Evolutionary conservation across 2,888 invertebrate species (phyloP).

Genomic region (Hypercompe scribonia): DNA sequence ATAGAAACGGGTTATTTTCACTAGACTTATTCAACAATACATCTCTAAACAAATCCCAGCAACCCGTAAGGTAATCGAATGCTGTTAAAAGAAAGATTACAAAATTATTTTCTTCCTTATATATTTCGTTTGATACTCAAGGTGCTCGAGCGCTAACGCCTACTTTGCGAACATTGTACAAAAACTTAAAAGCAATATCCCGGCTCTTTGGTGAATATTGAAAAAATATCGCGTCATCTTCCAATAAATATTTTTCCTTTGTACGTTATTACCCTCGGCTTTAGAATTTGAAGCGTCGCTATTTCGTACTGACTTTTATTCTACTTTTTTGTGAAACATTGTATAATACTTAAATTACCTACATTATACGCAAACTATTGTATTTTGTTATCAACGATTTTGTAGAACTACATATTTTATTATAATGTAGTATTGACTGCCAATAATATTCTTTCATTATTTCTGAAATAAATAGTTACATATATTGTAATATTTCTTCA

Average conservation of each 20-base stretch:
- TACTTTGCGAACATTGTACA: conserved; percentile 34
- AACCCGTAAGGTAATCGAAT: not conserved
- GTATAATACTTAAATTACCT: not conserved
- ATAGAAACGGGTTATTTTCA: not conserved
- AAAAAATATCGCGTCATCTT: conserved; percentile 43
- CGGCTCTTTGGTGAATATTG: conserved; percentile 19
- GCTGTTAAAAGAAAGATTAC: not conserved
- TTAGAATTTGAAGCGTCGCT: not conserved
- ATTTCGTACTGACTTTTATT: not conserved
- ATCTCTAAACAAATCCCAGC: not conserved
- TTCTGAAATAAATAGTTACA: not conserved
- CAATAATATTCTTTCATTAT: not conserved
- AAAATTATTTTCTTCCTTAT: not conserved
- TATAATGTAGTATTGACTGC: not conserved
- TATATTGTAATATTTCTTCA: too few species aligned
- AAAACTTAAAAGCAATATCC: conserved; percentile 38
- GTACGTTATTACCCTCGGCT: conserved; percentile 27
- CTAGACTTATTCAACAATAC: not conserved
- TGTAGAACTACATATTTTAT: not conserved
- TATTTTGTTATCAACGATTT: not conserved
- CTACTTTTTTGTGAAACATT: not conserved
- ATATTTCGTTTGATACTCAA: conserved; percentile 31
- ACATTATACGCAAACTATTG: too few species aligned
- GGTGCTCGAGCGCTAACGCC: conserved; percentile 17
- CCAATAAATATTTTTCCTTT: conserved; percentile 32